Percentiles rank a stretch among this genome's conserved stretches.
Conservation (phyloP, 92 coral and sea anemone species). For the Porites divaricata region DNA sequence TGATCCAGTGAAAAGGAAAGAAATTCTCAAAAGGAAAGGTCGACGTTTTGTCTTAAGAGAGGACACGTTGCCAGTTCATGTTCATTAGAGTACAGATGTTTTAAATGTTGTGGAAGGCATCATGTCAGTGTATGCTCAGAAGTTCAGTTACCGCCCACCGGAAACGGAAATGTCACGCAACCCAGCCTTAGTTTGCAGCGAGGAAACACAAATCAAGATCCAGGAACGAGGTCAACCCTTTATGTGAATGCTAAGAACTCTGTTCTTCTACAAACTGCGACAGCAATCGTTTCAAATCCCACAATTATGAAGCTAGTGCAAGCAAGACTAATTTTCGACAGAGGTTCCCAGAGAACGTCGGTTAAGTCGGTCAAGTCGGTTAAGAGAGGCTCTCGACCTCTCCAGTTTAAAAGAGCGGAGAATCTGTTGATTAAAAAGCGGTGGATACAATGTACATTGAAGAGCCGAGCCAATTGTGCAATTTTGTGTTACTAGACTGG, state of each 20-base stretch:
- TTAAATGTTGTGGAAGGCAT: constrained; percentile 36
- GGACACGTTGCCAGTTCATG: constrained; percentile 66
- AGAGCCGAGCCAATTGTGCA: constrained; percentile 42
- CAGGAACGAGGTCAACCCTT: not conserved
- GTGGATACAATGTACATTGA: constrained; percentile 33
- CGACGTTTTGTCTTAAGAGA: constrained; percentile 67
- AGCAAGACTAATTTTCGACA: constrained; percentile 66
- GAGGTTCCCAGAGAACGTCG: constrained; percentile 71
- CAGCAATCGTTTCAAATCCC: constrained; percentile 49
- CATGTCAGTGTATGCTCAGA: constrained; percentile 68
- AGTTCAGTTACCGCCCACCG: constrained; percentile 2
- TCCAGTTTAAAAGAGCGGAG: constrained; percentile 48
- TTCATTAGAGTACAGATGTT: constrained; percentile 62
- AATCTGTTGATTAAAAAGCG: constrained; percentile 65
- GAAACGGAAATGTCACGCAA: constrained; percentile 9
- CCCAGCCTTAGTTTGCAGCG: not conserved
- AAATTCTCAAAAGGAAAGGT: constrained; percentile 59
- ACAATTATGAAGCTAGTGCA: constrained; percentile 31
- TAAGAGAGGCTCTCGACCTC: constrained; percentile 56
- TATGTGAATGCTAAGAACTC: constrained; percentile 41
- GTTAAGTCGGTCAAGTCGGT: constrained; percentile 47
- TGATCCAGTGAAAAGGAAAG: constrained; percentile 60
- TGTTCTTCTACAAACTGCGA: constrained; percentile 64
- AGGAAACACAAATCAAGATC: not conserved
- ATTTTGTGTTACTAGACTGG: constrained; percentile 33